Base-by-base conservation (phyloP, 2,888 invertebrate genomes). In the Pheosia tremula region DNA sequence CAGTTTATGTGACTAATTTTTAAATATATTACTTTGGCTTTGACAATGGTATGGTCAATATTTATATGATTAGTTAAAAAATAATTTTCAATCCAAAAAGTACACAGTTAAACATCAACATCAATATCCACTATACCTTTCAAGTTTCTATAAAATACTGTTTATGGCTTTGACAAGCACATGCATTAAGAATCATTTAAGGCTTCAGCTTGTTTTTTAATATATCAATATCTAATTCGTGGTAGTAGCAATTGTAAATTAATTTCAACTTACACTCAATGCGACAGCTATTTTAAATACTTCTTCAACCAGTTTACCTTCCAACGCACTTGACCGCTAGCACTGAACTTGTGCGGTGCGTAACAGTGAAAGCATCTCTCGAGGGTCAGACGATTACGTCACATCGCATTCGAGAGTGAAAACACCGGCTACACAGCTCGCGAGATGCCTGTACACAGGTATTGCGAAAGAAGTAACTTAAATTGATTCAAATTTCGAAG, bases 301-400 rank as follows among this genome's bases (percentile, higher is more conserved):
- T 59, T 64, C 52, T 56, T 9, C 49, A 57, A 57, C 60, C 52
- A 54, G 47, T 41, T 54, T 38, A 59, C 47, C 56, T 38, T 49
- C 60, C 60, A 57, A 64, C 63, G 68, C 57, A 68, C 69, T 69
- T 68, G 68, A 68, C 66, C 68, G 59, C 69, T 24, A 67, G 64
- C 64, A 71, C 63, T 74, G 80, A 80, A 79, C 80, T 80, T 77
- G 74, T 57, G 56, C 61, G 61, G 61, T 71, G 69, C 71, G 74
- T 77, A 77, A 77, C 62, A 76, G 83, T 75, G 83, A 84, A 84
- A 84, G 83, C 75, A 66, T 55, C 59, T 57, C 68, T 64, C 70
- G 70, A 69, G 41, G 72, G 70, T 70, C 68, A 69, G 11, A 49
- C 57, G 55, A 61, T 73, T 70, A 71, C 73, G 71, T 74, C 69